Evolutionary conservation across 30 jellyfish, hydroid and myxozoan species (phyloP).

Genomic region (Catostylus mosaicus): DNA sequence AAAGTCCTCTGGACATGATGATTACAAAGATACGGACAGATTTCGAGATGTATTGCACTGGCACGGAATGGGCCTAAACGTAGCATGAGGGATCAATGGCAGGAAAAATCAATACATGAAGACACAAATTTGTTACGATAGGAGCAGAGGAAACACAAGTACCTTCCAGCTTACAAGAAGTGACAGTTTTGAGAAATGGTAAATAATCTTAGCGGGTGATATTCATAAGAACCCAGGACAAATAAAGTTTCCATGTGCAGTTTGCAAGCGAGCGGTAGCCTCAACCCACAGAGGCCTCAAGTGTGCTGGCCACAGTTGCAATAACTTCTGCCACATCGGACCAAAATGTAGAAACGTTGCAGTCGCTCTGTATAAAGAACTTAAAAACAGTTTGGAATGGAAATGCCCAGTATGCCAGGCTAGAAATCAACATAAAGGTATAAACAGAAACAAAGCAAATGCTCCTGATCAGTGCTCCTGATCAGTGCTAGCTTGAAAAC

Average conservation of each 20-base stretch:
- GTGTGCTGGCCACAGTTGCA: constrained; percentile 14
- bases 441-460: constrained; percentile 4
- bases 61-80: constrained; percentile 15
- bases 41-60: constrained; percentile 23
- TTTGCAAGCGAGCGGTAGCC: constrained; percentile 32
- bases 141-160: constrained; percentile 19
- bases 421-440: constrained; percentile 30
- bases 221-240: constrained; percentile 37
- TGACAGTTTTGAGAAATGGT: constrained; percentile 21
- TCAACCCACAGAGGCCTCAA: constrained; percentile 28
- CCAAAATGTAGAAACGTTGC: constrained; percentile 31
- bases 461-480: constrained; percentile 28
- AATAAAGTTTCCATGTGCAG: constrained; percentile 18
- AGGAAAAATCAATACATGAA: constrained; percentile 17
- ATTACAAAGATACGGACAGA: constrained; percentile 26
- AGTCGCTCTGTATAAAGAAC: constrained; percentile 7
- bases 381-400: constrained; percentile 20
- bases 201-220: constrained; percentile 24
- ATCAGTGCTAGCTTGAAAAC: constrained; percentile 30
- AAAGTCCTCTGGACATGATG: no score
- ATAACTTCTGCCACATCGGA: constrained; percentile 20
- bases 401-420: constrained; percentile 27
- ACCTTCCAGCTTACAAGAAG: constrained; percentile 21
- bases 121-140: not conserved
- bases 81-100: constrained; percentile 11